Percentiles rank a stretch among this genome's conserved stretches.
These are phyloP conservation scores for Cercopithecus neglectus DNA, from an alignment of 2,797 vertebrate species.

Conservation along the genomic window DNA sequence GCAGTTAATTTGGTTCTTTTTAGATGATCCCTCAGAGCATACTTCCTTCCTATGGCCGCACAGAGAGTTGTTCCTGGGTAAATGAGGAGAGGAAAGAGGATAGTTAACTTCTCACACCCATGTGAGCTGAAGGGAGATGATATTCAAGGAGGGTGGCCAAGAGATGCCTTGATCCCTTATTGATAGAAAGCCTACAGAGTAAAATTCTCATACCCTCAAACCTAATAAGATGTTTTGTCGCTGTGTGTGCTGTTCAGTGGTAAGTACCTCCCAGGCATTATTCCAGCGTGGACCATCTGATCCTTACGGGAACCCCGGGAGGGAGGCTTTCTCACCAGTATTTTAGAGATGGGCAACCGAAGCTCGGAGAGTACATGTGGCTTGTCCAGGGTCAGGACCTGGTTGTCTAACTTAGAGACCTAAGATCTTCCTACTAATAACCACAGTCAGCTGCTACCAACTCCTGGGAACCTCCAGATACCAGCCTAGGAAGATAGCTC, in stretches of 20 bases:
- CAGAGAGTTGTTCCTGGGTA: neutral
- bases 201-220: neutral
- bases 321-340: neutral
- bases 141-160: neutral
- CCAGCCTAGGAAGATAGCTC: neutral
- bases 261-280: neutral
- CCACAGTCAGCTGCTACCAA: neutral
- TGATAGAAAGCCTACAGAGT: neutral
- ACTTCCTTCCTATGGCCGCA: neutral
- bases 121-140: neutral
- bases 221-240: neutral
- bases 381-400: neutral
- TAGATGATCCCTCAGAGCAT: neutral
- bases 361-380: neutral
- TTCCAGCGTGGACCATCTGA: neutral
- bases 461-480: neutral
- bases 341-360: neutral
- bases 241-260: neutral
- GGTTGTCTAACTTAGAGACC: neutral
- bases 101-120: neutral
- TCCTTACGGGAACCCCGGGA: neutral
- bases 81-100: neutral
- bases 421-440: neutral
- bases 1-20: neutral
- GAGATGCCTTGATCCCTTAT: neutral